Evolutionary conservation across 2,888 invertebrate species (phyloP).

Genomic region (Cecidostiba fungosa): DNA sequence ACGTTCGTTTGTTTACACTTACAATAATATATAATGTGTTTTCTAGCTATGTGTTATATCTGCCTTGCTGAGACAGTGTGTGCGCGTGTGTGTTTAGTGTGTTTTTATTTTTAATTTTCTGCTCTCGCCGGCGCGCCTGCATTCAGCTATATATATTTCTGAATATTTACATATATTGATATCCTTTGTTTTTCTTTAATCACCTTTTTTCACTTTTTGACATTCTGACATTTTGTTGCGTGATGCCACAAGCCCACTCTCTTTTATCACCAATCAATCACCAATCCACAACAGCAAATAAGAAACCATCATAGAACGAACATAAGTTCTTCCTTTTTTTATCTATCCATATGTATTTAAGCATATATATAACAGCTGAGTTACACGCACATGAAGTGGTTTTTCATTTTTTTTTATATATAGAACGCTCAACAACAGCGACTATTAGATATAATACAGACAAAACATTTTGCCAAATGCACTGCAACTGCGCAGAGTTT

Average conservation of each 20-base stretch:
- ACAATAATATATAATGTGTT: constrained; percentile 44
- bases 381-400: constrained; percentile 35
- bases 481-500: constrained; percentile 62
- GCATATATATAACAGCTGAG: constrained; percentile 45
- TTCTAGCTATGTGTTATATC: constrained; percentile 57
- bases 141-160: constrained; percentile 28
- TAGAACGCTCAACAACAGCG: constrained; percentile 21
- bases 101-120: constrained; percentile 24
- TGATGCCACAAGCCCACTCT: constrained; percentile 26
- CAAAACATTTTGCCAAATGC: constrained; percentile 51
- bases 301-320: neutral
- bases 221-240: constrained; percentile 34
- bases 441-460: constrained; percentile 7
- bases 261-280: constrained; percentile 4
- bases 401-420: constrained; percentile 6
- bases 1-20: constrained; percentile 56
- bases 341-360: constrained; percentile 6
- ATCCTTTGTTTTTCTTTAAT: constrained; percentile 33
- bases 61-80: constrained; percentile 61
- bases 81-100: constrained; percentile 25
- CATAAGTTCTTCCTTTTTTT: neutral
- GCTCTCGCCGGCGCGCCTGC: constrained; percentile 51
- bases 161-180: constrained; percentile 10
- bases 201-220: constrained; percentile 1
- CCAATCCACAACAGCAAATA: constrained; percentile 30